These are phyloP conservation scores for Istiophorus platypterus DNA, from an alignment of 2,113 vertebrate species.

Conservation along the genomic window DNA sequence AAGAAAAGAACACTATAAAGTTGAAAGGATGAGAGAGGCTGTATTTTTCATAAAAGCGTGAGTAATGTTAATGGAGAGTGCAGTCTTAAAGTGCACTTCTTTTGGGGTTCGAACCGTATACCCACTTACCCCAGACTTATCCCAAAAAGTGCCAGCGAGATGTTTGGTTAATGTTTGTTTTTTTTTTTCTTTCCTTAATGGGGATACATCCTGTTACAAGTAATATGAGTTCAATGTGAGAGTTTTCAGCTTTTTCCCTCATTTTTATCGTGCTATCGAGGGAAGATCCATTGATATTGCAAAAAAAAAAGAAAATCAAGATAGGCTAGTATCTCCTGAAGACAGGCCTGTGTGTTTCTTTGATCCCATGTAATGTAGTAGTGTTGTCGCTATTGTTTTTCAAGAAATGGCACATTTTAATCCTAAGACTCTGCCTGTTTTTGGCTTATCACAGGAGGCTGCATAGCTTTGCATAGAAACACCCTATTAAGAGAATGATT, in stretches of 20 bases:
- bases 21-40: constrained; percentile 70
- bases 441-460: constrained; percentile 77
- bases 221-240: constrained; percentile 28
- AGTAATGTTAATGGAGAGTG: constrained; percentile 68
- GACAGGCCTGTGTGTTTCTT: constrained; percentile 24
- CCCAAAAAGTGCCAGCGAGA: constrained; percentile 63
- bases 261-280: constrained; percentile 19
- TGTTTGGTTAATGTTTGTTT: constrained; percentile 70
- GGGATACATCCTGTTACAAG: constrained; percentile 43
- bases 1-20: constrained; percentile 69
- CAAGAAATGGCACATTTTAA: constrained; percentile 64
- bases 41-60: constrained; percentile 64
- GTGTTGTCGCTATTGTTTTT: constrained; percentile 62
- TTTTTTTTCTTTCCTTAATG: constrained; percentile 36
- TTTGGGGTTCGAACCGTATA: constrained; percentile 69
- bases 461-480: constrained; percentile 87
- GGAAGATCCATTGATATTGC: constrained; percentile 40
- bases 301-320: constrained; percentile 54
- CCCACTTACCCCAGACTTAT: constrained; percentile 62
- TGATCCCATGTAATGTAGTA: constrained; percentile 51
- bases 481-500: constrained; percentile 88
- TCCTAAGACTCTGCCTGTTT: constrained; percentile 69
- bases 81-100: constrained; percentile 68
- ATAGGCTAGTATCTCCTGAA: constrained; percentile 29
- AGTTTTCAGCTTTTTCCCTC: constrained; percentile 13